Base-by-base conservation (phyloP, 1,140 invertebrate species). In the Carcinoscorpius rotundicauda region DNA sequence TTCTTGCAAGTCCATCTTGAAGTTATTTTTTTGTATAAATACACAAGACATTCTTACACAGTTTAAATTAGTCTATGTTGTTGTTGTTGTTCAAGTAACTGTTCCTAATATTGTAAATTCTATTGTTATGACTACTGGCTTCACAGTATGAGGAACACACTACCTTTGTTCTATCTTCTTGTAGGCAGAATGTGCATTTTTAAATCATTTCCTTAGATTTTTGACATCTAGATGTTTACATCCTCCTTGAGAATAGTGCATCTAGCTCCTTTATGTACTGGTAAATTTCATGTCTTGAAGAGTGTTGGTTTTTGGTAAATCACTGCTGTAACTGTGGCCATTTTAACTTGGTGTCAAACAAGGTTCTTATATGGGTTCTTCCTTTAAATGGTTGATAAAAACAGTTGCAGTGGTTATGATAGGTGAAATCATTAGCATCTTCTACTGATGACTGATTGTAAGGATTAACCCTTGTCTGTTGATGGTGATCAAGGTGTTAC, bases 191-290 rank as follows among this genome's bases (percentile, higher is more conserved):
- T 95, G 81, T 0, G 95, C 93, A 75, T 98, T 98, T 78, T 98
- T 98, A 76, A 98, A 98, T 95, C 95, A 98, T 76, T 97, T 97
- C 29, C 97, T 93, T 8, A 98, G 93, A 75, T 98, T 98, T 73
- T 96, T 96, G 2, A 97, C 86, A 77, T 98, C 94, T 49, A 98
- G 80, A 0, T 92, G 93, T 73, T 97, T 96, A 56, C 91, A 80
- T 6, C 93, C 93, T 66, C 90, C 82, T 10, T 94, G 82, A 52
- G 93, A 96, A 71, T 97, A 97, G 76, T 55, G 86, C 85, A 75
- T 98, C 97, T 62, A 98, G 79, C 74, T 97, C 93, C 60, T 89
- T 85, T 10, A 97, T 91, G 76, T 95, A 97, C 69, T 92, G 88
- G 72, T 96, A 91, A 75, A 98, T 97, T 80, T 97, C 78, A 58